phyloP scores from a whole-genome alignment of 2,888 invertebrate genomes.

The Thymelicus acteon region DNA sequence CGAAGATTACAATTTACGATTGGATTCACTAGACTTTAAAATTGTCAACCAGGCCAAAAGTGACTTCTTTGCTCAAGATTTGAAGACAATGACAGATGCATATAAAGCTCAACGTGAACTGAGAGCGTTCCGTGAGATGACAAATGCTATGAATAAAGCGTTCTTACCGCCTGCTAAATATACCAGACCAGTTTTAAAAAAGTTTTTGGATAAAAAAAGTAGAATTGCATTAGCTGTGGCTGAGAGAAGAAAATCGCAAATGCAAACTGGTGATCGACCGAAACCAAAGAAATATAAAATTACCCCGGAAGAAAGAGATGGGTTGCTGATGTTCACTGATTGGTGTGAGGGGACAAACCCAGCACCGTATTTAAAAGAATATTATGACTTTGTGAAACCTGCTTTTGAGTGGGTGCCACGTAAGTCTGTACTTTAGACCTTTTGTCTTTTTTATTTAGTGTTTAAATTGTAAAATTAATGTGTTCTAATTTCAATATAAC shows the following conservation, averaged over 20 bases:
- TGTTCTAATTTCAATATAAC: constrained; percentile 4
- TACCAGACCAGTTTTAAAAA: constrained; percentile 62
- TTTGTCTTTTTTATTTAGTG: neutral
- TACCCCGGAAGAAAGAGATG: constrained; percentile 66
- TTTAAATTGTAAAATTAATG: neutral
- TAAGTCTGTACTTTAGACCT: constrained; percentile 49
- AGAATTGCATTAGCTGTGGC: constrained; percentile 55
- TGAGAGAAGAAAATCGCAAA: constrained; percentile 53
- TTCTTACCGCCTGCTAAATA: constrained; percentile 69
- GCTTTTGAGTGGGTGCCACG: constrained; percentile 59
- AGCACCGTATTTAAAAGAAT: constrained; percentile 63
- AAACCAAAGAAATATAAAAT: constrained; percentile 63
- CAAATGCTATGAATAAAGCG: constrained; percentile 76
- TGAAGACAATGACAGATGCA: constrained; percentile 74
- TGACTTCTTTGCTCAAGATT: constrained; percentile 75
- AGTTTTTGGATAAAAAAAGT: constrained; percentile 69
- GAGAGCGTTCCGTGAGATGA: constrained; percentile 74
- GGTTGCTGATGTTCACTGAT: constrained; percentile 69
- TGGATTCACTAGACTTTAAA: constrained; percentile 75
- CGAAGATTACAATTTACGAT: constrained; percentile 72
- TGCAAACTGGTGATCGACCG: constrained; percentile 50
- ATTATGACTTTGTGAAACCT: constrained; percentile 66
- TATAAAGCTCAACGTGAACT: constrained; percentile 72
- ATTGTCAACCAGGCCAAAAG: constrained; percentile 72
- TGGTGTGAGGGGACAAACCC: constrained; percentile 78